Percentiles rank a stretch among this genome's conserved stretches.
Conservation (phyloP, 2,888 invertebrate genomes). For the Brassicogethes aeneus region DNA sequence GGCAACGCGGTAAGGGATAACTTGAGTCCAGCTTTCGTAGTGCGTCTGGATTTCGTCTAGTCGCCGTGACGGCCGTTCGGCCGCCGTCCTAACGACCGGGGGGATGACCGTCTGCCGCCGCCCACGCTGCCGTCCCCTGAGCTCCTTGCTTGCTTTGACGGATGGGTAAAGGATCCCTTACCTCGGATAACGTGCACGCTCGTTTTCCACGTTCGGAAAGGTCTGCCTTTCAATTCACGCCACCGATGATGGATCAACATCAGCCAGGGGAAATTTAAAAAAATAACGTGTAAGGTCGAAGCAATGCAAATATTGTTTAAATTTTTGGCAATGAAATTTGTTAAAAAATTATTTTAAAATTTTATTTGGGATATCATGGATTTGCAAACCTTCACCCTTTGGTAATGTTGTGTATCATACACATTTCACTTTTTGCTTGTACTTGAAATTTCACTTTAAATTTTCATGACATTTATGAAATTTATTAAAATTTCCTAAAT, state of each 20-base stretch:
- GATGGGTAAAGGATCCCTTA: constrained; percentile 23
- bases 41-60: background rate
- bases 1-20: background rate
- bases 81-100: background rate
- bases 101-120: background rate
- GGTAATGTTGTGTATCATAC: too few relatives aligned
- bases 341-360: too few relatives aligned
- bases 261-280: background rate
- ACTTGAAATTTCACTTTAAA: too few relatives aligned
- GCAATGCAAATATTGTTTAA: too few relatives aligned
- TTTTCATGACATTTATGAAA: too few relatives aligned
- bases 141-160: background rate
- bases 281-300: background rate
- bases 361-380: too few relatives aligned
- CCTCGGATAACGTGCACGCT: constrained; percentile 29
- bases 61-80: background rate
- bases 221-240: background rate
- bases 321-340: too few relatives aligned
- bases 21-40: background rate
- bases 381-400: too few relatives aligned
- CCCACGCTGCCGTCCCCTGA: too few relatives aligned
- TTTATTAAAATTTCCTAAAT: too few relatives aligned
- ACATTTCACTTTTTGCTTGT: too few relatives aligned
- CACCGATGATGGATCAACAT: background rate
- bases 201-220: background rate